These are phyloP conservation scores for Uloborus plumipes DNA, from an alignment of 2,888 invertebrate genomes.

Conservation along the genomic window DNA sequence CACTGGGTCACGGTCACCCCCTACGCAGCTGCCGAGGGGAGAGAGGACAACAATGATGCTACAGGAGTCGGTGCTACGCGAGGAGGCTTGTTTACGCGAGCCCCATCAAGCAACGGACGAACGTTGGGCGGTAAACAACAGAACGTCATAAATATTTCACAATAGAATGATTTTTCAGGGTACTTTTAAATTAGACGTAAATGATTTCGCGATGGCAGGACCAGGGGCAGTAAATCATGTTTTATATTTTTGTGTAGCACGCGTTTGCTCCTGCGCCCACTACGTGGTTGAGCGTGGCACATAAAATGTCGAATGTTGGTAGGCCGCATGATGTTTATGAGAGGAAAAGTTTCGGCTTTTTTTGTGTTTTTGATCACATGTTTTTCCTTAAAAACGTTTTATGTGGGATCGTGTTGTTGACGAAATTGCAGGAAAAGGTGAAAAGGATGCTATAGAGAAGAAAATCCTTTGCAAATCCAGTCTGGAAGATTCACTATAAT, in stretches of 20 bases:
- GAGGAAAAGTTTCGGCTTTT: too few species aligned
- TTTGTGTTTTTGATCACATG: too few species aligned
- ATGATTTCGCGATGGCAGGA: constrained; percentile 6
- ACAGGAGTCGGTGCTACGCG: constrained; percentile 23
- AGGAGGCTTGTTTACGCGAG: constrained; percentile 44
- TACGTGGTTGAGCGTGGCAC: too few species aligned
- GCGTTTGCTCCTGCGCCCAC: too few species aligned
- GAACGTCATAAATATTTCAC: constrained; percentile 43
- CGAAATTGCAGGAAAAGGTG: too few species aligned
- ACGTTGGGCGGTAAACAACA: constrained; percentile 25
- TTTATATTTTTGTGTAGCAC: constrained; percentile 4
- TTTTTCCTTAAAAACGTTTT: too few species aligned
- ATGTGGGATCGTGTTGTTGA: too few species aligned
- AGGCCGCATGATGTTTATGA: too few species aligned
- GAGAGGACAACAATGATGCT: constrained; percentile 13
- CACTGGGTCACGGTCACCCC: constrained; percentile 47
- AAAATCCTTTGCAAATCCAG: too few species aligned
- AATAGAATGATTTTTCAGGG: constrained; percentile 51
- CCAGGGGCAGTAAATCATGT: constrained; percentile 4
- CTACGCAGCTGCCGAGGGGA: constrained; percentile 26
- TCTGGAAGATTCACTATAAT: too few species aligned
- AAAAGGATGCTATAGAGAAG: too few species aligned
- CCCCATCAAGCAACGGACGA: background rate
- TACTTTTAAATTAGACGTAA: constrained; percentile 44
- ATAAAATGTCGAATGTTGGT: too few species aligned